Base-by-base conservation (phyloP, 2,888 invertebrate genomes). In the Scaptomyza flava region DNA sequence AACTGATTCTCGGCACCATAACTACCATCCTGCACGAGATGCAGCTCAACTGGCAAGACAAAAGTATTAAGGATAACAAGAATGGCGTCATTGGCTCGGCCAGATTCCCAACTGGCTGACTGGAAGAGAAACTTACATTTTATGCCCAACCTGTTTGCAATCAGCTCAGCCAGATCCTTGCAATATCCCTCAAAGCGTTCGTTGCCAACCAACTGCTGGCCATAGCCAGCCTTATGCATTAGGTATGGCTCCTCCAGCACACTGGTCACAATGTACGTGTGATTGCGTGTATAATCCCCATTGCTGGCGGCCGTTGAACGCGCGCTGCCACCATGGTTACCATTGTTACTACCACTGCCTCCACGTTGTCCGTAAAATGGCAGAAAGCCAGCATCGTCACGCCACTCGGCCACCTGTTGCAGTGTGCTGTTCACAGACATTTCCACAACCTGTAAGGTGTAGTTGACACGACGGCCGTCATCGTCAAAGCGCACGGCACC, bases 381-480 rank as follows among this genome's bases (percentile, higher is more conserved):
- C 69, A 94, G 94, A 74, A 97, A 94, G 8, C 97, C 97, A 42
- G 94, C 93, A 72, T 95, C 94, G 83, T 97, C 97, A 6, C 95
- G 95, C 97, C 97, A 98, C 88, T 96, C 96, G 7, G 96, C 97
- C 30, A 97, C 96, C 94, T 97, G 97, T 52, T 97, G 95, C 95
- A 97, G 96, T 31, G 97, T 96, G 89, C 97, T 97, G 89, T 98
- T 97, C 61, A 97, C 96, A 0, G 98, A 97, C 96, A 98, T 97
- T 92, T 98, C 96, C 33, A 98, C 96, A 64, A 97, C 96, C 90
- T 98, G 96, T 72, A 98, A 93, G 0, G 97, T 96, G 90, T 97
- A 98, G 93, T 98, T 97, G 89, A 96, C 95, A 43, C 98, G 93
- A 77, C 96, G 94, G 2, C 98, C 98, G 88, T 96, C 96, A 79